phyloP scores from a whole-genome alignment of 2,888 invertebrate genomes.

The Acleris emargana region DNA sequence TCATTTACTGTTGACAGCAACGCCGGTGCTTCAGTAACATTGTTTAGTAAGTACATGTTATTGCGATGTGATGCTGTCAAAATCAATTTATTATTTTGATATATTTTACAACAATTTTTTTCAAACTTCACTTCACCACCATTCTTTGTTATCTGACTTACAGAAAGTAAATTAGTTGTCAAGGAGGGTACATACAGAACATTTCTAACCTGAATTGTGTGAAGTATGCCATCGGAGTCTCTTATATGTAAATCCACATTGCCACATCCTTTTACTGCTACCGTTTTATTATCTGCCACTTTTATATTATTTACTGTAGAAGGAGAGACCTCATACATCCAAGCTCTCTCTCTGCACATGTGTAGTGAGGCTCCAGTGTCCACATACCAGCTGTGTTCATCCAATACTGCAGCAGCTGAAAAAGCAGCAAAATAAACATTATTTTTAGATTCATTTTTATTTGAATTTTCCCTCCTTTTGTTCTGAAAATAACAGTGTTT shows the following conservation, averaged over 20 bases:
- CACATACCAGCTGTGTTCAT: no score
- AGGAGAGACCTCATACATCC: no score
- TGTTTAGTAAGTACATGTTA: constrained; percentile 8
- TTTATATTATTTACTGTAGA: no score
- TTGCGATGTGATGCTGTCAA: background rate
- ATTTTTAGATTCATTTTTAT: no score
- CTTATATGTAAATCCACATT: background rate
- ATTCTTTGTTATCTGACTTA: constrained; percentile 33
- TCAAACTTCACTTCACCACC: constrained; percentile 28
- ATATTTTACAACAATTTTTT: constrained; percentile 20
- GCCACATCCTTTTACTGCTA: constrained; percentile 7
- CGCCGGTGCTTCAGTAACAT: no score
- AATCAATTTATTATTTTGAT: background rate
- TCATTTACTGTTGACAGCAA: background rate
- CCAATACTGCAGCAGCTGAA: no score
- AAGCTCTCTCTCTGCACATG: no score
- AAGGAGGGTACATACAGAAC: constrained; percentile 6
- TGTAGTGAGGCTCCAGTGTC: background rate
- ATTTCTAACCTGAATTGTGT: constrained; percentile 10
- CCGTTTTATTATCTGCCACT: background rate
- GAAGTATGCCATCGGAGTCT: background rate
- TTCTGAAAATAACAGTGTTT: no score
- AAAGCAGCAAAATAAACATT: no score
- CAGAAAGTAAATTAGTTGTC: constrained; percentile 19
- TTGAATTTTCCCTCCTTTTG: no score